phyloP scores from a whole-genome alignment of 2,797 vertebrate genomes.

The Pipistrellus kuhlii region DNA sequence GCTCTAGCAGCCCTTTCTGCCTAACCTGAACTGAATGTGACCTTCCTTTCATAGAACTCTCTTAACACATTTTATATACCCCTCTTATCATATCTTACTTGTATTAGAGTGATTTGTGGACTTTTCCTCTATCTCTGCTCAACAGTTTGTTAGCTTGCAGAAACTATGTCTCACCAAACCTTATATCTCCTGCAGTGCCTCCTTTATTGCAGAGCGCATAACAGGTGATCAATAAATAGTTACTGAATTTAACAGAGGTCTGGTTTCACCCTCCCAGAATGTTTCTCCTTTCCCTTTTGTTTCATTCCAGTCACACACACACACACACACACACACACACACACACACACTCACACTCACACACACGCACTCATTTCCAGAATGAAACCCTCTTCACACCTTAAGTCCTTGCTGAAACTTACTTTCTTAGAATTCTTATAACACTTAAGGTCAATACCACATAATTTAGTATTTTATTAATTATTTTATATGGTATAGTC shows the following conservation, averaged over 20 bases:
- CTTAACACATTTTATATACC: not conserved
- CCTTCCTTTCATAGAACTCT: not conserved
- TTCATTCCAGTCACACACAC: not conserved
- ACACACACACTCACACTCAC: not conserved
- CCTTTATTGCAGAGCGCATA: not conserved
- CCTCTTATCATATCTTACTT: not conserved
- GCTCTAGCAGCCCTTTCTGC: not conserved
- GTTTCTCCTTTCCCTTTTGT: slow-evolving; percentile 1
- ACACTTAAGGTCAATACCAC: not conserved
- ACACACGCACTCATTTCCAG: not conserved
- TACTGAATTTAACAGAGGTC: not conserved
- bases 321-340: not conserved
- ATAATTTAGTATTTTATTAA: not conserved
- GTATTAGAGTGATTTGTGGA: not conserved
- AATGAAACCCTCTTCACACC: not conserved
- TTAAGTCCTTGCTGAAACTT: not conserved
- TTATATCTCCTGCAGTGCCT: not conserved
- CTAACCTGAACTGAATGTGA: not conserved
- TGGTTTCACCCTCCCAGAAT: not conserved
- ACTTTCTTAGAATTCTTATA: not conserved
- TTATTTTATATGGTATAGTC: not conserved
- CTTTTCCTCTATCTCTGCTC: slow-evolving; percentile 6
- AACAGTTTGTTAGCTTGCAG: not conserved
- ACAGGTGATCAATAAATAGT: not conserved
- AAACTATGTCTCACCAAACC: not conserved